Evolutionary conservation across 2,888 invertebrate genomes (phyloP).

Genomic region (Lasius fuliginosus): DNA sequence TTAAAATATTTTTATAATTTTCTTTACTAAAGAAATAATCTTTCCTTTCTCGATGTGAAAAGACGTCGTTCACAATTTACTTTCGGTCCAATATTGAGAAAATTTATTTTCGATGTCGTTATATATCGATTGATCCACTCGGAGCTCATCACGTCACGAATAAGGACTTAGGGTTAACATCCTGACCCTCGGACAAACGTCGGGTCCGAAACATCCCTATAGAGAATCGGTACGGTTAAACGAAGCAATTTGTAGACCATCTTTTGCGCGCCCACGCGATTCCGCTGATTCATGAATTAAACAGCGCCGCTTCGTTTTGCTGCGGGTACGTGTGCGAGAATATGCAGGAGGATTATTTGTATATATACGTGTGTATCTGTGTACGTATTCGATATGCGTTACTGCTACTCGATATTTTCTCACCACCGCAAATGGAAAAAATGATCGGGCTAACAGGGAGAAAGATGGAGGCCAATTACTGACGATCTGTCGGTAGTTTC

Average conservation of each 20-base stretch:
- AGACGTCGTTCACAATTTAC: not conserved
- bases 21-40: not conserved
- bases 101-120: not conserved
- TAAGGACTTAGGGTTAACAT: not conserved
- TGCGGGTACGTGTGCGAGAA: conserved; percentile 28
- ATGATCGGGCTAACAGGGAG: conserved; percentile 36
- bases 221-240: conserved; percentile 13
- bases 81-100: not conserved
- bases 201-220: not conserved
- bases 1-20: not conserved
- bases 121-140: not conserved
- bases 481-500: conserved; percentile 34
- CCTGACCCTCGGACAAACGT: conserved; percentile 4
- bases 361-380: not conserved
- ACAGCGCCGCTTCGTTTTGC: conserved; percentile 57
- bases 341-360: not conserved
- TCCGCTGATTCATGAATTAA: conserved; percentile 69
- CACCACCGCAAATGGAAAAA: conserved; percentile 19
- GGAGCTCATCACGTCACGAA: not conserved
- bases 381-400: not conserved
- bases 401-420: conserved; percentile 30
- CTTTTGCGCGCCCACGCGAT: conserved; percentile 32
- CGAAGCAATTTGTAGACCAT: conserved; percentile 67
- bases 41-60: not conserved
- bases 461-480: conserved; percentile 70